Percentiles rank a stretch among this genome's conserved stretches.
Conservation (phyloP, 2,113 vertebrate genomes). For the Corvus hawaiiensis region DNA sequence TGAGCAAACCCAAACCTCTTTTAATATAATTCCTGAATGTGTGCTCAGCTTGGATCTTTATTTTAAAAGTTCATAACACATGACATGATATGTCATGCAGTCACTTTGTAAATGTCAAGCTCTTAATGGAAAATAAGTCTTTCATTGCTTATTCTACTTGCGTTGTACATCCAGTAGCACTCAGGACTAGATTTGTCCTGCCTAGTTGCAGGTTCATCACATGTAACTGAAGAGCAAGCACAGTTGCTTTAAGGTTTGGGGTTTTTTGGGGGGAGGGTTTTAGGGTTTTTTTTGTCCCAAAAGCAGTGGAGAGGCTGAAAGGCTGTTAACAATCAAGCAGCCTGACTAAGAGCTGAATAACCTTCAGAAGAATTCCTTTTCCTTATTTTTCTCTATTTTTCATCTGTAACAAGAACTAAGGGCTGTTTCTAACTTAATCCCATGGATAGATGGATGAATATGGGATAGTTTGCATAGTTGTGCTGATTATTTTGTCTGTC, state of each 20-base stretch:
- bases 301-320: neutral
- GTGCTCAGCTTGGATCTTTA: neutral
- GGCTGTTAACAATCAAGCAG: neutral
- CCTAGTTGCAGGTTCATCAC: neutral
- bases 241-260: neutral
- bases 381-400: neutral
- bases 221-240: neutral
- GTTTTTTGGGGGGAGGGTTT: too few species aligned
- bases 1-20: neutral
- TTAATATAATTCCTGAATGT: neutral
- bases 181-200: neutral
- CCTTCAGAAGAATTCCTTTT: neutral
- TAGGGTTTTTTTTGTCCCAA: neutral
- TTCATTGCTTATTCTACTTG: neutral
- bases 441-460: neutral
- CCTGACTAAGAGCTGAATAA: neutral
- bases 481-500: neutral
- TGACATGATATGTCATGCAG: neutral
- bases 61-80: neutral
- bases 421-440: neutral
- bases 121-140: constrained; percentile 6
- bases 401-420: neutral
- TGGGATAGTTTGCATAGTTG: neutral
- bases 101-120: neutral
- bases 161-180: neutral